phyloP scores from a whole-genome alignment of 2,113 vertebrate genomes.

The Puffinus mauretanicus region DNA sequence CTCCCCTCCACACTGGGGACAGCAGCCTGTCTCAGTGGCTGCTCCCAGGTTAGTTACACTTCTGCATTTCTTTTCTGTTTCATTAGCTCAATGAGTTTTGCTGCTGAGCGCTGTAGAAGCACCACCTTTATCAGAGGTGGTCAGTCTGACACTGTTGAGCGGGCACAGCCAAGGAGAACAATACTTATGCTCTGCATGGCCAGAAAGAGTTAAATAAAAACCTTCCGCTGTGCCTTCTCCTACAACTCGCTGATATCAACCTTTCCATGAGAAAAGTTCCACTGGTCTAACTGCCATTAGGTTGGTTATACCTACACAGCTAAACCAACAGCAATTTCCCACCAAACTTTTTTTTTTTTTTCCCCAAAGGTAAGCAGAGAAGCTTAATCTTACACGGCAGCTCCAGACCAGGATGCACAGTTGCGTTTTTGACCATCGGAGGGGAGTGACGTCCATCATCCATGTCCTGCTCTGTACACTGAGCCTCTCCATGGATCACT shows the following conservation, averaged over 20 bases:
- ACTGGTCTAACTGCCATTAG: not conserved
- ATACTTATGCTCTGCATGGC: not conserved
- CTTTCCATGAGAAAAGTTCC: not conserved
- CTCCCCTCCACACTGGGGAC: rapidly evolving
- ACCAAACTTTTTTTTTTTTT: not conserved
- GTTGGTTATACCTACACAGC: not conserved
- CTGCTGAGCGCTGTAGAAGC: not conserved
- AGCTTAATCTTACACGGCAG: conserved; percentile 85
- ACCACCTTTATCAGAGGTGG: not conserved
- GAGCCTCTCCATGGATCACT: conserved; percentile 95
- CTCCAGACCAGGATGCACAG: conserved; percentile 90
- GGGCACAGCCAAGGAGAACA: not conserved
- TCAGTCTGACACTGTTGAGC: not conserved
- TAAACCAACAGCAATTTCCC: not conserved
- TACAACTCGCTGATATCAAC: not conserved
- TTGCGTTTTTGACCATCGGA: conserved; percentile 89
- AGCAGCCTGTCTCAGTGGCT: not conserved
- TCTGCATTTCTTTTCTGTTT: not conserved
- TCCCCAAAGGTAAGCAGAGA: not conserved
- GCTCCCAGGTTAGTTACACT: not conserved
- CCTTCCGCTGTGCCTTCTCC: not conserved
- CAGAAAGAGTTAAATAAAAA: not conserved
- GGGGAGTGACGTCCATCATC: conserved; percentile 95
- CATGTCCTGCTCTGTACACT: conserved; percentile 97
- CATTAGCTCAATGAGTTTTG: not conserved